These are phyloP conservation scores for Notolabrus celidotus DNA, from an alignment of 2,797 vertebrate species.

Conservation along the genomic window DNA sequence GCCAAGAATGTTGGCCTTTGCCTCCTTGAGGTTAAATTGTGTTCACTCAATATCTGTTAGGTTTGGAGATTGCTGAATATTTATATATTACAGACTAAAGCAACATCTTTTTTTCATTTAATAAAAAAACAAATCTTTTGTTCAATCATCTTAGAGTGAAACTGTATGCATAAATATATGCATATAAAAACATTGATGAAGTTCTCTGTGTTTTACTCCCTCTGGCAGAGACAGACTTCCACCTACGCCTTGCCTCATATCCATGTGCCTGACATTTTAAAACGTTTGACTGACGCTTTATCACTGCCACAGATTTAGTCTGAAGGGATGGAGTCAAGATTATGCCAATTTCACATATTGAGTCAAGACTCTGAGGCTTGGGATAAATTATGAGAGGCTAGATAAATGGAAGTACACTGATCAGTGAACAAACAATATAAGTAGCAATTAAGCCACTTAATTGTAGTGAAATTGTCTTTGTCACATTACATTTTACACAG, in stretches of 20 bases:
- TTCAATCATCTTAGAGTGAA: too few relatives aligned
- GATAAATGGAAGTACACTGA: background rate
- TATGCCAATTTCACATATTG: conserved; percentile 52
- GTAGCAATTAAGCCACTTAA: too few relatives aligned
- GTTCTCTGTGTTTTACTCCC: conserved; percentile 59
- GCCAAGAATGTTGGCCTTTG: too few relatives aligned
- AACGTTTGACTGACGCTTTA: conserved; percentile 71
- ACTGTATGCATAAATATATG: too few relatives aligned
- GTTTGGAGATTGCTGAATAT: too few relatives aligned
- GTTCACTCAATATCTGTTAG: too few relatives aligned
- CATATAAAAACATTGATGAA: conserved; percentile 57
- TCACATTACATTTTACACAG: background rate
- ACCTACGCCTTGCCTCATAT: conserved; percentile 63
- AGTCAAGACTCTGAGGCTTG: conserved; percentile 27
- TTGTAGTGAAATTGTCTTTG: too few relatives aligned
- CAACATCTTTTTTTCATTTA: too few relatives aligned
- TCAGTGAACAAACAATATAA: background rate
- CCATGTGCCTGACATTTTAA: conserved; percentile 73
- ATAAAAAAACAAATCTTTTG: too few relatives aligned
- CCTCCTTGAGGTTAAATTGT: too few relatives aligned
- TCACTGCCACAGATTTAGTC: conserved; percentile 60
- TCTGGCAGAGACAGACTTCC: conserved; percentile 69
- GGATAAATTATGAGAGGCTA: conserved; percentile 27
- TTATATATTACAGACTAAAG: too few relatives aligned
- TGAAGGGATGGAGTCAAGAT: conserved; percentile 58